phyloP scores from a whole-genome alignment of 1,140 invertebrate genomes.

The Lethocerus indicus region DNA sequence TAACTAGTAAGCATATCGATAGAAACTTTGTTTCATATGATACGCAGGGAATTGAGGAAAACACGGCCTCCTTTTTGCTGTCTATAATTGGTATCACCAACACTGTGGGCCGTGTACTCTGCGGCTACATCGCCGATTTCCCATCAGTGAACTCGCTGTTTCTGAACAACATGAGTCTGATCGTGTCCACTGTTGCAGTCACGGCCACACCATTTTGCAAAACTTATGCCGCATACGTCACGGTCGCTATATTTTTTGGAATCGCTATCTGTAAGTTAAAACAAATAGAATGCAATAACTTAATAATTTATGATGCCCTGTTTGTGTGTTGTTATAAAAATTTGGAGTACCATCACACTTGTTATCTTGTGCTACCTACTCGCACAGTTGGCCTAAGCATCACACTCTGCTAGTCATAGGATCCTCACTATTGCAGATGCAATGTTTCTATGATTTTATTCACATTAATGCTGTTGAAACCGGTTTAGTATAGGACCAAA shows the following conservation, averaged over 20 bases:
- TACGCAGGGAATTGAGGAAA: constrained; percentile 52
- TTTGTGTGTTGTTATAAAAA: too few relatives aligned
- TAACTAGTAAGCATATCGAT: too few relatives aligned
- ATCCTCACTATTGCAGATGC: too few relatives aligned
- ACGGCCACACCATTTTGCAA: constrained; percentile 67
- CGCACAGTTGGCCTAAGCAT: too few relatives aligned
- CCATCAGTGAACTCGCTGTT: constrained; percentile 77
- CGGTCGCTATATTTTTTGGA: constrained; percentile 83
- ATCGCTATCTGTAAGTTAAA: constrained; percentile 79
- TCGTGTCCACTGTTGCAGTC: constrained; percentile 76
- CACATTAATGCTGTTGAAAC: too few relatives aligned
- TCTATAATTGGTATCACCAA: constrained; percentile 94
- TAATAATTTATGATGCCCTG: neutral
- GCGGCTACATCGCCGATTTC: constrained; percentile 72
- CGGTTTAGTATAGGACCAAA: too few relatives aligned
- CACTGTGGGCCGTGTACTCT: constrained; percentile 71
- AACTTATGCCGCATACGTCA: constrained; percentile 56
- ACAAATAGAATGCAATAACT: too few relatives aligned
- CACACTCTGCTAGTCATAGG: too few relatives aligned
- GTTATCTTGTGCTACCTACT: too few relatives aligned
- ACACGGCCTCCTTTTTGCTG: constrained; percentile 68
- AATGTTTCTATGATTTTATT: too few relatives aligned
- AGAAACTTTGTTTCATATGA: too few relatives aligned
- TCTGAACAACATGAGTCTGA: constrained; percentile 86
- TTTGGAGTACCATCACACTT: too few relatives aligned